Base-by-base conservation (phyloP, 2,113 vertebrate species). In the Strigops habroptila region DNA sequence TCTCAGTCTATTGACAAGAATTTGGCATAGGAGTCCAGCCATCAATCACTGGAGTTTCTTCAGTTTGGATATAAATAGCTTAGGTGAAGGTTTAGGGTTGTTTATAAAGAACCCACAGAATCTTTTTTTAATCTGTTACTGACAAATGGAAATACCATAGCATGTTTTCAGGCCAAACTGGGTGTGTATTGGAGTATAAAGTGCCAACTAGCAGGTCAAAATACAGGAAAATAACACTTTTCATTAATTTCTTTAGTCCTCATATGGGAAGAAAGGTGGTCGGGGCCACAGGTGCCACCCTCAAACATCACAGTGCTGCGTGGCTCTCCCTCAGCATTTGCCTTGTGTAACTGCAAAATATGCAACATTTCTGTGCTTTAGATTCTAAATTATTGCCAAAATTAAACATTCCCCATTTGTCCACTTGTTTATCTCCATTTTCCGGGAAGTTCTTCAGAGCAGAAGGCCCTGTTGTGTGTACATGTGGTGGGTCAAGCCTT, bases 141-240 rank as follows among this genome's bases (percentile, higher is more conserved):
- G 92, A 88, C 93, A 96, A 95, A 96, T 96, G 92, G 88, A 84
- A 96, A 96, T 95, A 88, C 64, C 85, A 90, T 35, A 68, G 65
- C 17, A 10, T 63, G 79, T 83, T 95, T 91, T 92, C 67, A 74
- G 53, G 64, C 35, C 69, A 86, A 75, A 90, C 44, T 77, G 33
- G 14, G 14, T 59, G 57, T 16, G 22, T n/a, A 33, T 28, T 88
- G 63, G 55, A 48, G 51, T 17, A 64, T 7, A 6, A 88, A 60
- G 33, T 64, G 10, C 18, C 59, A 93, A 35, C 18, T 55, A 39
- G 43, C 3, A 24, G 43, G 57, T 44, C 31, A 88, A 94, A 94
- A 88, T 8, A 31, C 6, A 51, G 21, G 7, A 93, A 86, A 79
- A 69, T 1, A 52, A 23, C 24, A 52, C 8, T 88, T 73, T 64